phyloP scores from a whole-genome alignment of 2,888 invertebrate genomes.

The Drosophila melanocephala region DNA sequence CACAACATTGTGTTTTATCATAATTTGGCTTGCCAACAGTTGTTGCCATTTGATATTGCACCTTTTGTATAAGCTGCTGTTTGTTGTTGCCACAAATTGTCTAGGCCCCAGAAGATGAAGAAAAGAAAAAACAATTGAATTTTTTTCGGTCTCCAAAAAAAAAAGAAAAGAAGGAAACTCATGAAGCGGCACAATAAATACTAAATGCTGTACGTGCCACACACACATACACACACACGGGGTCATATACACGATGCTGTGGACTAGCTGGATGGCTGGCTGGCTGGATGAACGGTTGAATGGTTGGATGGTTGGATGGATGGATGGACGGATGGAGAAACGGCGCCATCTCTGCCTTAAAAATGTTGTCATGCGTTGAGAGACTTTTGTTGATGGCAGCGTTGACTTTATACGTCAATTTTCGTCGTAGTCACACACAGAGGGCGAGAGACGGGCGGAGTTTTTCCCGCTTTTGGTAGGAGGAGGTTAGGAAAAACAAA shows the following conservation, averaged over 20 bases:
- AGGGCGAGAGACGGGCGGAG: constrained; percentile 36
- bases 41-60: constrained; percentile 50
- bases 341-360: constrained; percentile 49
- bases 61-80: constrained; percentile 8
- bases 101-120: constrained; percentile 5
- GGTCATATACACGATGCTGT: constrained; percentile 36
- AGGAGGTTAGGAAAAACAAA: constrained; percentile 55
- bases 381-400: constrained; percentile 66
- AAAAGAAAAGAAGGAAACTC: constrained; percentile 42
- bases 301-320: constrained; percentile 6
- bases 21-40: constrained; percentile 20
- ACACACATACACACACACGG: constrained; percentile 48
- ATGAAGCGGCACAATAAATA: constrained; percentile 69
- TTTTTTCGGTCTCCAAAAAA: constrained; percentile 39
- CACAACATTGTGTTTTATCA: constrained; percentile 16
- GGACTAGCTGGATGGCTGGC: constrained; percentile 12
- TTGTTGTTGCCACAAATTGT: constrained; percentile 22
- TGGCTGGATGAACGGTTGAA: constrained; percentile 5
- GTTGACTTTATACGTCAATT: constrained; percentile 80
- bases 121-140: constrained; percentile 65
- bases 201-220: constrained; percentile 77
- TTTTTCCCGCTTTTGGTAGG: constrained; percentile 64
- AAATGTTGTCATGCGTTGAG: constrained; percentile 67
- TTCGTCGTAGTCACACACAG: constrained; percentile 44
- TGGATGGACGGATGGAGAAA: constrained; percentile 19